A percentile compares a stretch with the other conserved stretches of the same genome.
These are phyloP conservation scores for Ormyrus labotus DNA, from an alignment of 2,888 invertebrate genomes.

Conservation along the genomic window DNA sequence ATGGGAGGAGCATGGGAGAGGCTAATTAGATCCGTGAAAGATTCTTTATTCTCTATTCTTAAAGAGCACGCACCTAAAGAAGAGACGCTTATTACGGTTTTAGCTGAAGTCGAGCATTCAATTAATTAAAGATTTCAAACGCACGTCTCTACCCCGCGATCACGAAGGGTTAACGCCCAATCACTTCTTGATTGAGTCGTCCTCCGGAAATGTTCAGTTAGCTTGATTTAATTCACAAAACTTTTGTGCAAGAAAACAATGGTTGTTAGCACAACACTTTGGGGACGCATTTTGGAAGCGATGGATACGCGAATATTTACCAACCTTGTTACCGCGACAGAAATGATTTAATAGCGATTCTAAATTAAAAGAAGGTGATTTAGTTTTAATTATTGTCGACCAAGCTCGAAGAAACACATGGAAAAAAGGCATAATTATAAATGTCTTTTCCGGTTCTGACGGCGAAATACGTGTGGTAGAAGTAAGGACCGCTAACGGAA, in stretches of 20 bases:
- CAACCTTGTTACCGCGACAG: conserved; percentile 14
- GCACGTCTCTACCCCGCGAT: conserved; percentile 28
- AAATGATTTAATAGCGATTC: conserved; percentile 5
- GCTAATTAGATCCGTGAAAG: conserved; percentile 39
- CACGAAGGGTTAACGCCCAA: conserved; percentile 32
- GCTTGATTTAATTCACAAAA: conserved; percentile 9
- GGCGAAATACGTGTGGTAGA: no score
- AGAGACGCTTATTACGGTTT: conserved; percentile 28
- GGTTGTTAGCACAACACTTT: conserved; percentile 21
- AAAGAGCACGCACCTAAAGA: conserved; percentile 18
- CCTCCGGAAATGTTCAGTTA: neutral
- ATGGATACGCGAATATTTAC: conserved; percentile 40
- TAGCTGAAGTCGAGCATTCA: conserved; percentile 35
- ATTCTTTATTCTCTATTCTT: neutral
- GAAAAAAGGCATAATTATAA: neutral
- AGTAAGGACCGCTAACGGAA: no score
- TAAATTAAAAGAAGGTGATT: neutral
- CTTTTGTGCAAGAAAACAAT: conserved; percentile 25
- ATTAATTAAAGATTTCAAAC: conserved; percentile 32
- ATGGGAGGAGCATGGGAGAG: no score
- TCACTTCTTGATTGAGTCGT: conserved; percentile 35
- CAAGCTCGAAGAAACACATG: neutral
- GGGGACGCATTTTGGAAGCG: conserved; percentile 43
- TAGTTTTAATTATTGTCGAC: neutral
- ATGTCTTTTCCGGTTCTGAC: neutral